These are phyloP conservation scores for Adrianichthys oophorus DNA, from an alignment of 2,797 vertebrate genomes.

Conservation along the genomic window DNA sequence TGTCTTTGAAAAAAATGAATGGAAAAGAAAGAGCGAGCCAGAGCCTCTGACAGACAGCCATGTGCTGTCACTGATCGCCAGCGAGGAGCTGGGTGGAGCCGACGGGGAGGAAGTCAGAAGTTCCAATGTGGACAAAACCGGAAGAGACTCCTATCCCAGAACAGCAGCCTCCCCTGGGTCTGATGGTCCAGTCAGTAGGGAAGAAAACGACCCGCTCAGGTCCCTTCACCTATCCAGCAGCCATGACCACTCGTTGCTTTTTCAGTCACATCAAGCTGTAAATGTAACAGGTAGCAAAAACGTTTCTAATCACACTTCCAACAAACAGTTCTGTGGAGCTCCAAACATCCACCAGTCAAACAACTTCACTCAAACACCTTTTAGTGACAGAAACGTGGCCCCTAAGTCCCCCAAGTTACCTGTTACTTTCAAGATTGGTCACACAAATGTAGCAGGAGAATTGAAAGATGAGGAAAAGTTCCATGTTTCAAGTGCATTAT, in stretches of 20 bases:
- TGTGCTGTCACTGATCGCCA: conserved; percentile 85
- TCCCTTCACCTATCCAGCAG: conserved; percentile 18
- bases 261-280: conserved; percentile 29
- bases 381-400: conserved; percentile 39
- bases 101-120: conserved; percentile 45
- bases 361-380: conserved; percentile 26
- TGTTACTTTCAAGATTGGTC: conserved; percentile 40
- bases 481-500: conserved; percentile 21
- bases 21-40: conserved; percentile 87
- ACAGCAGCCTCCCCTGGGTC: conserved; percentile 26
- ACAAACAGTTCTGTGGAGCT: conserved; percentile 39
- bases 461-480: conserved; percentile 41
- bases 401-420: conserved; percentile 64
- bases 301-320: conserved; percentile 38
- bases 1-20: conserved; percentile 89
- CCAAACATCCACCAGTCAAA: conserved; percentile 37
- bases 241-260: conserved; percentile 33
- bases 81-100: conserved; percentile 58
- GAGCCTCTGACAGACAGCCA: conserved; percentile 83
- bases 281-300: conserved; percentile 45
- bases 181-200: conserved; percentile 29
- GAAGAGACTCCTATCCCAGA: conserved; percentile 67
- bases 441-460: conserved; percentile 26
- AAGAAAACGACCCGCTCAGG: conserved; percentile 32
- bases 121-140: conserved; percentile 39